Evolutionary conservation across 2,888 invertebrate genomes (phyloP), one percentile per base, ranked within the genome.

Genomic region (Formica aserva): DNA sequence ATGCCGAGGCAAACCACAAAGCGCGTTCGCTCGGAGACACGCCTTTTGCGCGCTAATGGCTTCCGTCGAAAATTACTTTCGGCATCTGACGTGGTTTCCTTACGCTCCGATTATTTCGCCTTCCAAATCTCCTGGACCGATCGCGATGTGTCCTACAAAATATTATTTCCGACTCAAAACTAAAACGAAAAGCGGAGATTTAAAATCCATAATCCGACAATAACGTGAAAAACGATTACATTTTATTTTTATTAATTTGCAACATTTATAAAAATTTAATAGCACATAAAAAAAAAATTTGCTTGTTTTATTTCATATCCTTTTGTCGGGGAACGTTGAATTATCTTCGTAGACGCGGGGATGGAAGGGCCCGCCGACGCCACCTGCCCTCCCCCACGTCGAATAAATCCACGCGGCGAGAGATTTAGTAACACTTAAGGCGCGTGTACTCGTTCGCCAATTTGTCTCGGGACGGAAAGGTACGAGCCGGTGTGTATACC

Each of bases 361-460:
- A 45, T 8, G 55, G 29, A 41, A 29, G 57, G 41, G 69, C n/a
- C 57, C 52, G 41, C 38, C 55, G 41, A 22, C 48, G 5, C n/a
- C 52, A 13, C 35, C 26, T 18, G 45, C 32, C 60, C 26, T 26
- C 66, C 22, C 60, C 29, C 52, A 18, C 22, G 13, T 75, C 57
- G 67, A 82, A 82, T 82, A 82, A 82, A 76, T 82, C 82, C 45
- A 67, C 76, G 35, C 38, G 38, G 66, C 45, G 62, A 57, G 63
- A 76, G 82, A 82, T 82, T 76, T 82, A 82, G 76, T 76, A 82
- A 76, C 82, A 82, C 82, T 82, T 82, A 82, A 82, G 76, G 67
- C 52, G 41, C 76, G 82, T 76, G 76, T 76, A 76, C 62, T 65
- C 82, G 76, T 76, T 82, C 62, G 76, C 76, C 76, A 82, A 76